Evolutionary conservation across 1,140 invertebrate genomes (phyloP).

Genomic region (Drosophila subobscura): DNA sequence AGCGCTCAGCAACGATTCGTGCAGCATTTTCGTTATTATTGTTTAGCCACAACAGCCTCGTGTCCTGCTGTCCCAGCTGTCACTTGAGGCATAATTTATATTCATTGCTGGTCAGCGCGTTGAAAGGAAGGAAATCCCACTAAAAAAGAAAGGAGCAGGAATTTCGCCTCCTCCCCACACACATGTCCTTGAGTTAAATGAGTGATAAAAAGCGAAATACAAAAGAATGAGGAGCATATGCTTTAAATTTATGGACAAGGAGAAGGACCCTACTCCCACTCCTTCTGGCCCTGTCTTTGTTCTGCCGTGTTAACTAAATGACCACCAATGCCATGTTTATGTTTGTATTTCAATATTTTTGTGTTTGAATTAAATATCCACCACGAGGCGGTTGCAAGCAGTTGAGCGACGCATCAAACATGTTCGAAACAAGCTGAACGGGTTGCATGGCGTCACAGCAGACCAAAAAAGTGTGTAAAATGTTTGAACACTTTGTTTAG

Average conservation of each 20-base stretch:
- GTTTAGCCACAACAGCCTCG: slow-evolving; percentile 29
- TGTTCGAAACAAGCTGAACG: too few relatives aligned
- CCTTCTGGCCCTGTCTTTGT: slow-evolving; percentile 1
- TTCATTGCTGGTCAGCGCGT: slow-evolving; percentile 52
- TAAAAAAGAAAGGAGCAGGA: not conserved
- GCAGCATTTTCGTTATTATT: slow-evolving; percentile 38
- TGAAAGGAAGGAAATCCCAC: slow-evolving; percentile 1
- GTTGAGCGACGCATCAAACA: too few relatives aligned
- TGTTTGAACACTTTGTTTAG: too few relatives aligned
- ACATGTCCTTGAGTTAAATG: slow-evolving; percentile 35
- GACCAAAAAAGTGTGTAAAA: too few relatives aligned
- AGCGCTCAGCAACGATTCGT: slow-evolving; percentile 25
- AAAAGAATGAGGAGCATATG: slow-evolving; percentile 50
- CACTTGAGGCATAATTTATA: slow-evolving; percentile 58
- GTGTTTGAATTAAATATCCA: too few relatives aligned
- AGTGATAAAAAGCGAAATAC: slow-evolving; percentile 38
- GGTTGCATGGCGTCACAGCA: too few relatives aligned
- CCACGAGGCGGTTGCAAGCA: too few relatives aligned
- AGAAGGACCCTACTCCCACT: slow-evolving; percentile 49
- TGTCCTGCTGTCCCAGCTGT: not conserved
- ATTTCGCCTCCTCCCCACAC: not conserved
- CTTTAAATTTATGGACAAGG: slow-evolving; percentile 35
- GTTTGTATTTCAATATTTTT: too few relatives aligned
- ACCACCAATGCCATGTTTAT: slow-evolving; percentile 52
- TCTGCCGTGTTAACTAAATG: slow-evolving; percentile 39